These are phyloP conservation scores for Drosophila subpulchrella DNA, from an alignment of 1,140 invertebrate genomes.

Conservation along the genomic window DNA sequence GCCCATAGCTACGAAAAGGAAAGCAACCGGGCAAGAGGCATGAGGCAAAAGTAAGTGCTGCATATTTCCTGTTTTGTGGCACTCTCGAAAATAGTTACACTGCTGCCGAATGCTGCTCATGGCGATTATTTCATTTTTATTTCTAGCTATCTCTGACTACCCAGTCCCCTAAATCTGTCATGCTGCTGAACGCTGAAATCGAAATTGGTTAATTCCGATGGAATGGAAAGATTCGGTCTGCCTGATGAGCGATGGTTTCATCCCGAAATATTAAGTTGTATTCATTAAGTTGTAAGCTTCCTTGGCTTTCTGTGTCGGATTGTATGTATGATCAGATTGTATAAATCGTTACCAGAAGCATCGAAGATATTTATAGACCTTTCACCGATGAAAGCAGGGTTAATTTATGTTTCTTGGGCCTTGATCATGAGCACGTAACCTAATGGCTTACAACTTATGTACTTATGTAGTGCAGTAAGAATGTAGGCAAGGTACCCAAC, in stretches of 20 bases:
- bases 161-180: conserved; percentile 23
- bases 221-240: conserved; percentile 6
- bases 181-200: conserved; percentile 15
- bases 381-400: no score
- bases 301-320: neutral
- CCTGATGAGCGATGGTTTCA: no score
- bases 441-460: no score
- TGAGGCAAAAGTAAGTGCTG: conserved; percentile 33
- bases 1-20: conserved; percentile 32
- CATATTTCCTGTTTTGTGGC: conserved; percentile 54
- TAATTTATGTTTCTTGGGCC: no score
- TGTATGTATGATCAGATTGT: neutral
- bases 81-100: conserved; percentile 37
- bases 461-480: no score
- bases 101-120: neutral
- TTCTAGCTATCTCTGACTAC: conserved; percentile 12
- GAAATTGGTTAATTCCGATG: conserved; percentile 28
- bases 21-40: conserved; percentile 29
- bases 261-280: neutral
- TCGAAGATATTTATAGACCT: neutral
- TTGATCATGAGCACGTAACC: no score
- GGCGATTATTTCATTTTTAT: conserved; percentile 35
- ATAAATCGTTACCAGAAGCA: neutral
- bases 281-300: neutral
- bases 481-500: no score